These are phyloP conservation scores for Riparia riparia DNA, from an alignment of 2,113 vertebrate species.

Conservation along the genomic window DNA sequence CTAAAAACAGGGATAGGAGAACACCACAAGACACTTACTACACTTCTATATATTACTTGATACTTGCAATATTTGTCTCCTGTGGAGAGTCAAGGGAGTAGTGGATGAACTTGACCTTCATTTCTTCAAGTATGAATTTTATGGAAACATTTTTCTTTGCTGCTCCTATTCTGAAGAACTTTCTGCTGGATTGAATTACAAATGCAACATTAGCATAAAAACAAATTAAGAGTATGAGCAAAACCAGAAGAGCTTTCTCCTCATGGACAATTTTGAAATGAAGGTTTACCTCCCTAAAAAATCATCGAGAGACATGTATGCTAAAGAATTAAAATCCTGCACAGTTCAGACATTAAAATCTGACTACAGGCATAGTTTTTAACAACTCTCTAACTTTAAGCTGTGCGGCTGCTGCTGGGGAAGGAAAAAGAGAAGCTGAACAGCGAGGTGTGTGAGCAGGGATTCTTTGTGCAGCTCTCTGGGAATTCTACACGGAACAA, in stretches of 20 bases:
- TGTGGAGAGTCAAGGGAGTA: background rate
- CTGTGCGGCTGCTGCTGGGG: background rate
- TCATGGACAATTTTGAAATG: background rate
- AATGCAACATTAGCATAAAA: background rate
- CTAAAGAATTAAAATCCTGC: background rate
- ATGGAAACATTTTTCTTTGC: background rate
- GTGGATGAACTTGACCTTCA: background rate
- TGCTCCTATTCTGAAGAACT: background rate
- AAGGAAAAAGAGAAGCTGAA: background rate
- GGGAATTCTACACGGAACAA: background rate
- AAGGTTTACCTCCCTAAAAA: background rate
- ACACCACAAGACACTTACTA: background rate
- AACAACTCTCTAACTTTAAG: background rate
- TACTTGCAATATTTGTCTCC: background rate
- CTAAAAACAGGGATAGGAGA: background rate
- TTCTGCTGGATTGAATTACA: background rate
- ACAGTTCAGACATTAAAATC: background rate
- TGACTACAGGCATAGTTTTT: background rate
- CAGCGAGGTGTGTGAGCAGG: background rate
- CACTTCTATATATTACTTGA: background rate
- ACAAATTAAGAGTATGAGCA: background rate
- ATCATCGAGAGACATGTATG: background rate
- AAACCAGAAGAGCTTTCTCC: background rate
- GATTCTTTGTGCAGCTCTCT: background rate
- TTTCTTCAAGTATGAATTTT: background rate